phyloP scores from a whole-genome alignment of 2,797 vertebrate genomes.

The Hafferia zeledoni region DNA sequence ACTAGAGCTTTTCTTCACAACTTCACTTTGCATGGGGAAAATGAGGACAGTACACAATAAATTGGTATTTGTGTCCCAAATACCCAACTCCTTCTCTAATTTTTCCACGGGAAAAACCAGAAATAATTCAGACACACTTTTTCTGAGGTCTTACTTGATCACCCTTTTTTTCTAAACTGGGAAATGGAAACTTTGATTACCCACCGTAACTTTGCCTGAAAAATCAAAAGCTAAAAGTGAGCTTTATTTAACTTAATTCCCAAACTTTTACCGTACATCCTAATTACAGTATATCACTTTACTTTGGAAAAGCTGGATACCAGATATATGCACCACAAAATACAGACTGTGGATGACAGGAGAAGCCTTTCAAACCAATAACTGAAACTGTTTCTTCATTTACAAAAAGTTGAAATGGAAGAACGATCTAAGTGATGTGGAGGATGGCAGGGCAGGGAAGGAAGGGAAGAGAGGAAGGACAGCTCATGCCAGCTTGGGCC shows the following conservation, averaged over 20 bases:
- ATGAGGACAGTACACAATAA: conserved; percentile 45
- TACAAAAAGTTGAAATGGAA: neutral
- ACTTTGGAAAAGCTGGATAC: neutral
- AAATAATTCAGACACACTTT: conserved; percentile 4
- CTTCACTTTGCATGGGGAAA: conserved; percentile 33
- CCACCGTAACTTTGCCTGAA: neutral
- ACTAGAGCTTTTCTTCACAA: conserved; percentile 44
- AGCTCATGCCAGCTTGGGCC: neutral
- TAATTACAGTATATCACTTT: neutral
- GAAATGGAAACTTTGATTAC: conserved; percentile 50
- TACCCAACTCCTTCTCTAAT: neutral
- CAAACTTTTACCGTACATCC: neutral
- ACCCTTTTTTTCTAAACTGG: conserved; percentile 1
- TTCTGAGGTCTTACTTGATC: conserved; percentile 2
- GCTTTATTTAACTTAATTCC: conserved; percentile 8
- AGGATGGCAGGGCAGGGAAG: neutral
- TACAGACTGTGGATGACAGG: neutral
- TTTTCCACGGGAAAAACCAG: neutral
- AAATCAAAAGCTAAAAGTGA: conserved; percentile 12
- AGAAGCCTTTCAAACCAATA: neutral
- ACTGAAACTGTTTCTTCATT: neutral
- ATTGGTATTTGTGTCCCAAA: conserved; percentile 28
- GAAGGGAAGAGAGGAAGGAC: neutral
- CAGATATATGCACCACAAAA: neutral
- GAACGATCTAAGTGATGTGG: neutral